Percentiles rank a stretch among this genome's conserved stretches.
Evolutionary conservation across 2,888 invertebrate genomes (phyloP).

Genomic region (Abscondita cerata): DNA sequence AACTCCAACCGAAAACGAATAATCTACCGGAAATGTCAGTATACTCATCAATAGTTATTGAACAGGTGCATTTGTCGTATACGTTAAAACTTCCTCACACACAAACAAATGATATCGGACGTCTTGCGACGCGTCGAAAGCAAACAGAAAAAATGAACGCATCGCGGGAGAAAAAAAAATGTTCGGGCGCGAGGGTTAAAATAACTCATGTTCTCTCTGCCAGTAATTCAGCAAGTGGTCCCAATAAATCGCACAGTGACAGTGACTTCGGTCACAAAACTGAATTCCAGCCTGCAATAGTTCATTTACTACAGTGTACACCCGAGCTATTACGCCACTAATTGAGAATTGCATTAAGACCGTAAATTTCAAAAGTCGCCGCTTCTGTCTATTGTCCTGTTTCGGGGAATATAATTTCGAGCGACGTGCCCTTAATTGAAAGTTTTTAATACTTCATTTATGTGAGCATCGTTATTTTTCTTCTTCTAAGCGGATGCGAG

Average conservation of each 20-base stretch:
- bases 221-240: conserved; percentile 44
- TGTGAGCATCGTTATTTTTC: background rate
- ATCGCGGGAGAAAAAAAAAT: background rate
- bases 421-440: conserved; percentile 15
- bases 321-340: conserved; percentile 71
- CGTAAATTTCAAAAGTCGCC: conserved; percentile 65
- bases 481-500: too few relatives aligned
- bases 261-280: conserved; percentile 55
- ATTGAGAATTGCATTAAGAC: conserved; percentile 73
- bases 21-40: conserved; percentile 41
- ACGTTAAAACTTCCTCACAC: conserved; percentile 19
- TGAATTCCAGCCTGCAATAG: conserved; percentile 57
- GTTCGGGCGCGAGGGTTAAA: conserved; percentile 3
- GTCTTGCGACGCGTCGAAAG: background rate
- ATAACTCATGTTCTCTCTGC: conserved; percentile 31
- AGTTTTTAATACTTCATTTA: background rate
- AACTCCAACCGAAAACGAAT: conserved; percentile 37
- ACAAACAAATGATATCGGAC: background rate
- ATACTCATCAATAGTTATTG: conserved; percentile 40
- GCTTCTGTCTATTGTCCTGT: conserved; percentile 55
- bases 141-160: background rate
- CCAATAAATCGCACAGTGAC: conserved; percentile 46
- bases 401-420: conserved; percentile 35
- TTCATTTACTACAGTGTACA: conserved; percentile 56
- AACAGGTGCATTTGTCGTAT: conserved; percentile 37